phyloP scores from a whole-genome alignment of 1,140 invertebrate species.

The Macrotrachela quadricornifera region DNA sequence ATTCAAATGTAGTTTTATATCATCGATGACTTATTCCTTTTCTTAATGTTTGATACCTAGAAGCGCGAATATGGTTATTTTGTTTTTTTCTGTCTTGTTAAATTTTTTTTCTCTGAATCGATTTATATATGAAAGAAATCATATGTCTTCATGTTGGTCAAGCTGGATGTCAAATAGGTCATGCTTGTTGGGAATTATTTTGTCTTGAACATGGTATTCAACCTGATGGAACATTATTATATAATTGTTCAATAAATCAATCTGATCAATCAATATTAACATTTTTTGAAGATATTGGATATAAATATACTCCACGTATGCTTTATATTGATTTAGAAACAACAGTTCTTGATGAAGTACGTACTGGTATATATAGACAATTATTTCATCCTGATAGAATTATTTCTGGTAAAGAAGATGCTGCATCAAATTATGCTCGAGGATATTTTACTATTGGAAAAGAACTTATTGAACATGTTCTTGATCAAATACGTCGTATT shows the following conservation, averaged over 20 bases:
- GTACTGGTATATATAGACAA: slow-evolving; percentile 20
- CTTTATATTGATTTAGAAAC: slow-evolving; percentile 31
- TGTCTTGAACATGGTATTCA: slow-evolving; percentile 18
- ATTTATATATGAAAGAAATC: no score
- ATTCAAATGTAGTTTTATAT: no score
- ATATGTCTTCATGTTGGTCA: slow-evolving; percentile 48
- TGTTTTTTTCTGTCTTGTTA: no score
- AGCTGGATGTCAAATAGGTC: slow-evolving; percentile 60
- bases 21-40: no score
- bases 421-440: slow-evolving; percentile 65
- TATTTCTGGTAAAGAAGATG: slow-evolving; percentile 49
- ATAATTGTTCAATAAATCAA: neutral
- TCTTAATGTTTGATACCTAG: no score
- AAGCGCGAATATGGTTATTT: no score
- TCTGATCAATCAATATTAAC: neutral
- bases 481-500: slow-evolving; percentile 54
- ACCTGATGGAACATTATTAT: neutral
- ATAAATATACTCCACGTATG: slow-evolving; percentile 27
- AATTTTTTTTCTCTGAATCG: no score
- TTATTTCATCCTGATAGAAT: slow-evolving; percentile 33
- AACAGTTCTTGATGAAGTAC: slow-evolving; percentile 29
- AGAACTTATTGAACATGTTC: slow-evolving; percentile 56
- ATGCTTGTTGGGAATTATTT: slow-evolving; percentile 52
- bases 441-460: slow-evolving; percentile 77
- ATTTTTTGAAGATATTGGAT: slow-evolving; percentile 13